These are phyloP conservation scores for Agapornis canus DNA, from an alignment of 2,797 vertebrate species.

Conservation along the genomic window DNA sequence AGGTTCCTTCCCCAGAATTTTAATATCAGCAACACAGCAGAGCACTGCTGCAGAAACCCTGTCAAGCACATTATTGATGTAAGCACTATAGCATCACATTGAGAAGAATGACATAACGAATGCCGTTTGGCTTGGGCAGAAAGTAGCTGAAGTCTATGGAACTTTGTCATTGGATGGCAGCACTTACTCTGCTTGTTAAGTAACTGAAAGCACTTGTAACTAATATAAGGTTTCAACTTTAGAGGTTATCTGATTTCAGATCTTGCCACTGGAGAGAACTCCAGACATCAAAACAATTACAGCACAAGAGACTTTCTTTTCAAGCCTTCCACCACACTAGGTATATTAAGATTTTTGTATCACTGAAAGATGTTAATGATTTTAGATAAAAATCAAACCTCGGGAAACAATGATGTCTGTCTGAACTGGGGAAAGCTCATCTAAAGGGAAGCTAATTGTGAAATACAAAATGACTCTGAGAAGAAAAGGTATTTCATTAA, in stretches of 20 bases:
- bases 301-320: background rate
- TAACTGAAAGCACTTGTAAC: slow-evolving; percentile 5
- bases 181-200: background rate
- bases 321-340: background rate
- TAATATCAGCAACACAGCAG: background rate
- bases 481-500: background rate
- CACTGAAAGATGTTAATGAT: slow-evolving; percentile 28
- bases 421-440: slow-evolving; percentile 68
- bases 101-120: background rate
- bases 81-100: background rate
- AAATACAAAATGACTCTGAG: background rate
- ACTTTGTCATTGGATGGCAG: background rate
- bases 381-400: slow-evolving; percentile 26
- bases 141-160: background rate
- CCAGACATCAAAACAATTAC: slow-evolving; percentile 23
- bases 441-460: slow-evolving; percentile 35
- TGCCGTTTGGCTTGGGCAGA: background rate
- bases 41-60: background rate
- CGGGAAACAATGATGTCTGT: slow-evolving; percentile 11
- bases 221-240: background rate
- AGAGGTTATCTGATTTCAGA: slow-evolving; percentile 10
- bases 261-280: slow-evolving; percentile 25
- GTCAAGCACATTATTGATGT: background rate
- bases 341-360: background rate
- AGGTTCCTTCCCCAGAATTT: background rate